Conservation (phyloP, 2,113 vertebrate genomes). For the Dendropsophus ebraccatus region DNA sequence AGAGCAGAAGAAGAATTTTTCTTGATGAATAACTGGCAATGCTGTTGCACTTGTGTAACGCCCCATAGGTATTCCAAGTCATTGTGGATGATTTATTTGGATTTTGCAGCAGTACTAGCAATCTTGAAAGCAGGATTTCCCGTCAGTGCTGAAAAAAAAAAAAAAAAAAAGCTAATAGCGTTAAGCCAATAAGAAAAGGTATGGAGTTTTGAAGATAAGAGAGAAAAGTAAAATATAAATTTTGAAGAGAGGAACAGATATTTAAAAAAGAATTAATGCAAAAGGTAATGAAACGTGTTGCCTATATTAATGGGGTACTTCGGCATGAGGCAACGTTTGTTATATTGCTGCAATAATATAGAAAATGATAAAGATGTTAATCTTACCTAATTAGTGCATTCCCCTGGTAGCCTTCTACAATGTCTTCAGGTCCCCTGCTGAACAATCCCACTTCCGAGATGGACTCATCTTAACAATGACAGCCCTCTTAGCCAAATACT, state of each 20-base stretch:
- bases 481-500: too few species aligned
- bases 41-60: conserved; percentile 11
- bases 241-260: not conserved
- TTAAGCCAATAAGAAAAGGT: not conserved
- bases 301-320: not conserved
- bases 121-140: conserved; percentile 24
- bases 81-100: conserved; percentile 21
- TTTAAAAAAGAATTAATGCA: not conserved
- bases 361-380: too few species aligned
- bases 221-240: not conserved
- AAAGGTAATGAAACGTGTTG: not conserved
- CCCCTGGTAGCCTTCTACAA: too few species aligned
- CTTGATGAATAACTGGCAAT: conserved; percentile 8
- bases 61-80: conserved; percentile 11
- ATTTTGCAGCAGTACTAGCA: not conserved
- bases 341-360: too few species aligned
- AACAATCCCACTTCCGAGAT: too few species aligned
- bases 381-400: too few species aligned
- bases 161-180: not conserved
- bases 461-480: too few species aligned
- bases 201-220: not conserved
- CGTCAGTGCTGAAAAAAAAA: not conserved
- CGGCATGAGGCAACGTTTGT: too few species aligned
- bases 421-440: too few species aligned
- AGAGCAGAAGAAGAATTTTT: not conserved